These are phyloP conservation scores for Troides oblongomaculatus DNA, from an alignment of 2,888 invertebrate species.

Conservation along the genomic window DNA sequence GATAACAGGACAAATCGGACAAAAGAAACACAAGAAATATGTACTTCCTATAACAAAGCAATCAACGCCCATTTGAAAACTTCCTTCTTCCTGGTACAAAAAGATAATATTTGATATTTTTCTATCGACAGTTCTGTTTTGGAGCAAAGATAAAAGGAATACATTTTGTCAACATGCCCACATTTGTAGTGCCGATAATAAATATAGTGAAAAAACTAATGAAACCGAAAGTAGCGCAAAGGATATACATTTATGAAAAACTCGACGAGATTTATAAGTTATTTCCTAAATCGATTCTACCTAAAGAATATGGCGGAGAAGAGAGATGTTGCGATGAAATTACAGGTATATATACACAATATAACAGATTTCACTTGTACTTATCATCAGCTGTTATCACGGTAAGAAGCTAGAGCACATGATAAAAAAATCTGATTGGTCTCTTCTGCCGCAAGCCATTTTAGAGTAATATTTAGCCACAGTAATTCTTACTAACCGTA, in stretches of 20 bases:
- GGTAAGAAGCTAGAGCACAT: no score
- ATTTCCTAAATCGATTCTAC: slow-evolving; percentile 45
- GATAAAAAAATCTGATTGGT: no score
- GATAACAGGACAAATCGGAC: no score
- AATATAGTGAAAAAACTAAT: slow-evolving; percentile 52
- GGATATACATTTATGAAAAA: slow-evolving; percentile 39
- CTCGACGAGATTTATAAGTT: slow-evolving; percentile 38
- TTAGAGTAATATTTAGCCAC: no score
- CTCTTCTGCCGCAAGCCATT: no score
- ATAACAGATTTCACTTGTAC: no score
- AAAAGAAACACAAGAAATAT: no score
- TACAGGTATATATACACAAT: slow-evolving; percentile 9
- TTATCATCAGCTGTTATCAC: no score
- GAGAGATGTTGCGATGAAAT: slow-evolving; percentile 31
- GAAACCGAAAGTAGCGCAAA: slow-evolving; percentile 42
- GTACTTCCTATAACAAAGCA: no score
- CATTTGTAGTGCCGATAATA: slow-evolving; percentile 55
- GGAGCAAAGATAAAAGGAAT: slow-evolving; percentile 58
- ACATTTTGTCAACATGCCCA: slow-evolving; percentile 59
- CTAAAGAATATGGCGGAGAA: slow-evolving; percentile 49
- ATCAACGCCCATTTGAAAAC: no score
- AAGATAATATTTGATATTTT: slow-evolving; percentile 25
- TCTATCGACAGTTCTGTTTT: slow-evolving; percentile 49
- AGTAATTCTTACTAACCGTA: no score
- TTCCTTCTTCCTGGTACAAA: no score